Evolutionary conservation across 1,140 invertebrate species (phyloP).

Genomic region (Aphis gossypii): DNA sequence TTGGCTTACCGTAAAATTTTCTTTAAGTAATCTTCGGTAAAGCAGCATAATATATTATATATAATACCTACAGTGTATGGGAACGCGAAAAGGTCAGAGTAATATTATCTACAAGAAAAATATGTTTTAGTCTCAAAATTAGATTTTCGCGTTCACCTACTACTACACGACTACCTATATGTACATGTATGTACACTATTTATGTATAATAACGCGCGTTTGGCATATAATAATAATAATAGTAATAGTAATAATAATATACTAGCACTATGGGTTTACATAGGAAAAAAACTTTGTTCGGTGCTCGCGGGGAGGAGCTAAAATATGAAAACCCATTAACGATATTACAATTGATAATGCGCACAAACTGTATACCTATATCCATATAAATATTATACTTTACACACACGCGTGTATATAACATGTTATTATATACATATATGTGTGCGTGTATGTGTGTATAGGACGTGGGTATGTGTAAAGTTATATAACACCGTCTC

Average conservation of each 20-base stretch:
- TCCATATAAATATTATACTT: no score
- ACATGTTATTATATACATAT: background rate
- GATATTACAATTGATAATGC: constrained; percentile 26
- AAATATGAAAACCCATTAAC: constrained; percentile 21
- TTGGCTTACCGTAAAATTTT: background rate
- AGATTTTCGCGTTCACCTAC: background rate
- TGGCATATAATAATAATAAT: background rate
- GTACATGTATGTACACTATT: background rate
- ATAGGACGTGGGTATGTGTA: background rate
- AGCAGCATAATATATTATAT: background rate
- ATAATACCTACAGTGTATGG: background rate
- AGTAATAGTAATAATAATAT: background rate
- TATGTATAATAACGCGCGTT: background rate
- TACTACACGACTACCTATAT: no score
- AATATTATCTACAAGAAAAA: constrained; percentile 5
- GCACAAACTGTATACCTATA: background rate
- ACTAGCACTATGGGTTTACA: background rate
- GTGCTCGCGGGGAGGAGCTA: no score
- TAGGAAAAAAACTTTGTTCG: background rate
- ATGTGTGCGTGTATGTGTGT: no score
- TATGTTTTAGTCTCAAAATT: constrained; percentile 36
- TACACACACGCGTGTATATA: background rate
- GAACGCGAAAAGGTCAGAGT: background rate
- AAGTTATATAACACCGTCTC: background rate
- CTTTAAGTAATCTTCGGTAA: background rate